Conservation (phyloP, 2,888 invertebrate species). For the Hipparchia sbordonii region DNA sequence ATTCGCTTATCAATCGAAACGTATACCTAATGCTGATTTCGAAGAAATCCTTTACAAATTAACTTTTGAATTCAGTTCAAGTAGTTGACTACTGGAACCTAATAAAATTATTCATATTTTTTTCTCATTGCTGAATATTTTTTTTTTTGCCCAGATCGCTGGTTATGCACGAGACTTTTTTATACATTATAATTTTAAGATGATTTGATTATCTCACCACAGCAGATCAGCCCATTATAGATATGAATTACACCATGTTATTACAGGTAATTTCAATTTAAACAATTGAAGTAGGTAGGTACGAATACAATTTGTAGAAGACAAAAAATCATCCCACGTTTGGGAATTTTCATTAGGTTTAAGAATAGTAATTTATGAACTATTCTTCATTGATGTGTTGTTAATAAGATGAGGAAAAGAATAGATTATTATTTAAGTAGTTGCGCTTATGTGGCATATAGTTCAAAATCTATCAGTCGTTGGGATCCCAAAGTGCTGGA, state of each 20-base stretch:
- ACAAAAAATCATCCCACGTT: slow-evolving; percentile 51
- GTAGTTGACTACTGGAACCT: slow-evolving; percentile 26
- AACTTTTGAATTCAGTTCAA: slow-evolving; percentile 14
- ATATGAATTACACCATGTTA: slow-evolving; percentile 54
- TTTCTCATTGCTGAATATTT: slow-evolving; percentile 32
- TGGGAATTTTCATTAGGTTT: slow-evolving; percentile 39
- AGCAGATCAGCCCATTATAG: slow-evolving; percentile 49
- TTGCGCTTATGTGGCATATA: too few relatives aligned
- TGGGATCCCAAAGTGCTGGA: too few relatives aligned
- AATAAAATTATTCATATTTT: slow-evolving; percentile 36
- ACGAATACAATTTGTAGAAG: slow-evolving; percentile 46
- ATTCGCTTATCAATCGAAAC: not conserved
- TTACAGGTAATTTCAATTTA: slow-evolving; percentile 64
- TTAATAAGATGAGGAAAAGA: slow-evolving; percentile 1
- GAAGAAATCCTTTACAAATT: slow-evolving; percentile 11
- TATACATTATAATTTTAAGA: slow-evolving; percentile 57
- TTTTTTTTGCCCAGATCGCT: slow-evolving; percentile 46
- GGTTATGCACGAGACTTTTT: slow-evolving; percentile 49
- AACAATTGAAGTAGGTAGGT: slow-evolving; percentile 51
- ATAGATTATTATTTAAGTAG: too few relatives aligned
- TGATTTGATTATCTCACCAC: slow-evolving; percentile 62
- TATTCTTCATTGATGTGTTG: slow-evolving; percentile 20
- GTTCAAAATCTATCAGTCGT: too few relatives aligned
- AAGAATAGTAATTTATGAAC: slow-evolving; percentile 32
- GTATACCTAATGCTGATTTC: not conserved